phyloP scores from a whole-genome alignment of 1,140 invertebrate genomes.

The Bradynema listronoti region DNA sequence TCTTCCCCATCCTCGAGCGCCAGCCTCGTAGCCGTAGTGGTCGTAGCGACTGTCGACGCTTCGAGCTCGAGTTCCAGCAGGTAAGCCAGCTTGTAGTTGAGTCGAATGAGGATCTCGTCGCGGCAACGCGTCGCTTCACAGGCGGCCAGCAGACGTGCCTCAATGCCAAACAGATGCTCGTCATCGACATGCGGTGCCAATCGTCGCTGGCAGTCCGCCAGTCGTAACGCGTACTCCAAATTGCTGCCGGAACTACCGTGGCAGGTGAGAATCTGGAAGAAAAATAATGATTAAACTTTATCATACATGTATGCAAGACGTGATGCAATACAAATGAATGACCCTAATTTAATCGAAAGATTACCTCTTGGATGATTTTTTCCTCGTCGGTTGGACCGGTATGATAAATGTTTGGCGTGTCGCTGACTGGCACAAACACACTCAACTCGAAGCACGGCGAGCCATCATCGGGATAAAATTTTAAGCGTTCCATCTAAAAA shows the following conservation, averaged over 20 bases:
- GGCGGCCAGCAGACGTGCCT: conserved; percentile 18
- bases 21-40: too few species aligned
- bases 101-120: conserved; percentile 28
- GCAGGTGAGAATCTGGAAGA: conserved; percentile 35
- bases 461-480: conserved; percentile 49
- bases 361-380: conserved; percentile 33
- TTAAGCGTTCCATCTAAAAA: conserved; percentile 34
- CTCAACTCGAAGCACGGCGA: conserved; percentile 34
- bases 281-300: too few species aligned
- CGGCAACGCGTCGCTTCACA: conserved; percentile 22
- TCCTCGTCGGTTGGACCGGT: conserved; percentile 28
- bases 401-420: conserved; percentile 41
- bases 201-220: conserved; percentile 39
- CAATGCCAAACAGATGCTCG: conserved; percentile 49
- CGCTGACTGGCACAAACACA: conserved; percentile 41
- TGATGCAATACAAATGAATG: conserved; percentile 1
- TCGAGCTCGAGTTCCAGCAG: too few species aligned
- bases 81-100: conserved; percentile 30
- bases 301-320: background rate
- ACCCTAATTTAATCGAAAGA: background rate
- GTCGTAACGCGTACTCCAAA: conserved; percentile 43
- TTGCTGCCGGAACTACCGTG: conserved; percentile 37
- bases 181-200: conserved; percentile 44
- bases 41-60: too few species aligned
- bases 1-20: too few species aligned